These are phyloP conservation scores for Tapirus terrestris DNA, from an alignment of 2,113 vertebrate genomes.

Conservation along the genomic window DNA sequence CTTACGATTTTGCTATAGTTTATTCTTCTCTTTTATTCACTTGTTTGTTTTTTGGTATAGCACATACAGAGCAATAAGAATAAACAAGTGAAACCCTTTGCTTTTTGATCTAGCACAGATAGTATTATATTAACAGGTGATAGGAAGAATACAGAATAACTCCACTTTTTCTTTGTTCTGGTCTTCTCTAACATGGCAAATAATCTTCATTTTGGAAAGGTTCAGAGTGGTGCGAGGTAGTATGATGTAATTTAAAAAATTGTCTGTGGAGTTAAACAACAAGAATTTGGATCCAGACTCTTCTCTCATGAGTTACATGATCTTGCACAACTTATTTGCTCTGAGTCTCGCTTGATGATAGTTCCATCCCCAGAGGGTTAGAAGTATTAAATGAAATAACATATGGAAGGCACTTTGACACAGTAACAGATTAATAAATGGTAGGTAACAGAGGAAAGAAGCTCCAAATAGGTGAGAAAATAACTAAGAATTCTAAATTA, in stretches of 20 bases:
- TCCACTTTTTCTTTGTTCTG: neutral
- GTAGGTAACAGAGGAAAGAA: neutral
- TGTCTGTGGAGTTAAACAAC: neutral
- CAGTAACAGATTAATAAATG: neutral
- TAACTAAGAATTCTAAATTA: neutral
- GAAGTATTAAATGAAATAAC: neutral
- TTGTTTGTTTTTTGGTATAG: neutral
- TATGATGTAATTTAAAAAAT: neutral
- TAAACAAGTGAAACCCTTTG: neutral
- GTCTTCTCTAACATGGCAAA: neutral
- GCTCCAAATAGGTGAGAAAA: neutral
- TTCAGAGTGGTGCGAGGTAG: neutral
- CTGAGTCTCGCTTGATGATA: neutral
- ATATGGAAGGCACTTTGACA: neutral
- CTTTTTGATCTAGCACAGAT: neutral
- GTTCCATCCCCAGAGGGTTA: neutral
- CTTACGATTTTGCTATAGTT: neutral
- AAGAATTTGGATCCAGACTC: neutral
- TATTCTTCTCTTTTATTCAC: neutral
- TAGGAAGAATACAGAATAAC: neutral
- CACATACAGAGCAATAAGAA: neutral
- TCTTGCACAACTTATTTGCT: neutral
- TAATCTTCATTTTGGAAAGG: slow-evolving; percentile 7
- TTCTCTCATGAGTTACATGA: neutral
- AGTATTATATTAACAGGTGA: neutral